Conservation (phyloP, 2,113 vertebrate genomes). For the Alethe diademata region DNA sequence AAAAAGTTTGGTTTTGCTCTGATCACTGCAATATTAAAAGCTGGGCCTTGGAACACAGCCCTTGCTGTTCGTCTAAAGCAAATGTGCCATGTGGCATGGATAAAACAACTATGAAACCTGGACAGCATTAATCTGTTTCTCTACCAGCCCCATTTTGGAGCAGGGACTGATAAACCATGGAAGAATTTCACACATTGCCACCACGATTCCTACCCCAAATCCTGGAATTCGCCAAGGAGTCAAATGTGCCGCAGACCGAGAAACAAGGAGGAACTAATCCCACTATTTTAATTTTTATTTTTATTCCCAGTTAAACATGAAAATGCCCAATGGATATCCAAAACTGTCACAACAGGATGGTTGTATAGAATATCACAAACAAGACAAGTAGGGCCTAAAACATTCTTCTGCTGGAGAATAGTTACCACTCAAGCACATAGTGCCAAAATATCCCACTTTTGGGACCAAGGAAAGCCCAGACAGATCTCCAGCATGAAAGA, state of each 20-base stretch:
- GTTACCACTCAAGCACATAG: not conserved
- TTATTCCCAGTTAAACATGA: conserved; percentile 37
- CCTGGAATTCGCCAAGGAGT: not conserved
- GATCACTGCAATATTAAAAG: not conserved
- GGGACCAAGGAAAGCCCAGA: not conserved
- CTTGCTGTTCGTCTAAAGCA: not conserved
- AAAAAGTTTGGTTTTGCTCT: not conserved
- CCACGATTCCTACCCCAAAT: not conserved
- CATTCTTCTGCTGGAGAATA: not conserved
- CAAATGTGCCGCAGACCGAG: not conserved
- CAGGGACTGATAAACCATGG: not conserved
- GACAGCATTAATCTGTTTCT: not conserved
- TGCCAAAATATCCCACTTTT: not conserved
- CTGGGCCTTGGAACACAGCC: not conserved
- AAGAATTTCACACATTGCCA: not conserved
- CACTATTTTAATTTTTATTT: not conserved
- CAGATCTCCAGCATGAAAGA: not conserved
- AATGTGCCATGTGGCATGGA: not conserved
- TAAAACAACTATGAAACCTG: not conserved
- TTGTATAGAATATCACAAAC: conserved; percentile 1
- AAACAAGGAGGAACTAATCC: not conserved
- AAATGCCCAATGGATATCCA: not conserved
- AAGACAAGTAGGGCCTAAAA: not conserved
- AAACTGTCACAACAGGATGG: not conserved
- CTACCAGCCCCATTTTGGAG: not conserved